Conservation (phyloP, 2,113 vertebrate species). For the Trematocara variabile region DNA sequence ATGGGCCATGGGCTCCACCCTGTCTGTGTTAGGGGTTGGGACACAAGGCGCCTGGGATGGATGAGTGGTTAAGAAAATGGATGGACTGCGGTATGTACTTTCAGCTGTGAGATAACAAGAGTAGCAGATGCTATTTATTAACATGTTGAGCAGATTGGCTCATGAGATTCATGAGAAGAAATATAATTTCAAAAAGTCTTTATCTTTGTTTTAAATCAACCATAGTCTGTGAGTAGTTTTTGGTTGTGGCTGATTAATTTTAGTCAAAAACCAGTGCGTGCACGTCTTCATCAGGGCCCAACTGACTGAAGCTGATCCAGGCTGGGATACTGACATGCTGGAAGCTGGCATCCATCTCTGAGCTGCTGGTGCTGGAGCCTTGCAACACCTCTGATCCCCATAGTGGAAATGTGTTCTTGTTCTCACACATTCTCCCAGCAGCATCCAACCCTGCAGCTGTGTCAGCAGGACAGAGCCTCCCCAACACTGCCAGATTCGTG, state of each 20-base stretch:
- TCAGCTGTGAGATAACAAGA: not conserved
- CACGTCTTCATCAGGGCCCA: fast-evolving
- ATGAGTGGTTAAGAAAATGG: not conserved
- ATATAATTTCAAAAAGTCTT: not conserved
- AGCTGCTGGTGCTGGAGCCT: not conserved
- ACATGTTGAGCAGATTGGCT: not conserved
- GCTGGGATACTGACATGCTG: not conserved
- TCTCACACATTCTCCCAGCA: not conserved
- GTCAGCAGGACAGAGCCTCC: not conserved
- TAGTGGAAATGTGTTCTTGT: not conserved
- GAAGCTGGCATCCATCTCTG: not conserved
- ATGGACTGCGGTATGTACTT: not conserved
- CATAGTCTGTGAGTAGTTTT: not conserved
- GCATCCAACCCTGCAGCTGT: not conserved
- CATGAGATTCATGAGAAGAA: not conserved
- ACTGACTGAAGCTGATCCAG: not conserved
- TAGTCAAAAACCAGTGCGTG: not conserved
- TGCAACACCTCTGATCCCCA: not conserved
- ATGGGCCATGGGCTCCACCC: not conserved
- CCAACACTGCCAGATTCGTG: not conserved
- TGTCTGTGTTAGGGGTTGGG: not conserved
- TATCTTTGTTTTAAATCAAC: not conserved
- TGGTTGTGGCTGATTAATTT: not conserved
- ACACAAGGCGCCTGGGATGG: not conserved
- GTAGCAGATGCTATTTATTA: not conserved